Conservation (phyloP, 2,797 vertebrate species). For the Bryconaethiops microstoma region DNA sequence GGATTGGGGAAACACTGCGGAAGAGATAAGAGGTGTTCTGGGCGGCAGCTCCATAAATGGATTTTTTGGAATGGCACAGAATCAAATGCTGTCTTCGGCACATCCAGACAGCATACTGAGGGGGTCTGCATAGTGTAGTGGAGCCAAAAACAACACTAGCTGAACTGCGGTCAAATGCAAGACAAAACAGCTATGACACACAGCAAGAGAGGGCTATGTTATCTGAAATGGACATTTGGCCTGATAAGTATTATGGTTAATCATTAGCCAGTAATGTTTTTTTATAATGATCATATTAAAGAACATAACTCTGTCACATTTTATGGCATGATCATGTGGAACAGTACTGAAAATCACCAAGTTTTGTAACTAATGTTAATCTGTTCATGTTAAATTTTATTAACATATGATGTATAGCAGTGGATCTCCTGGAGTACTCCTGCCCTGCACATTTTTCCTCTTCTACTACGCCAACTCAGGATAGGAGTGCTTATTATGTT, state of each 20-base stretch:
- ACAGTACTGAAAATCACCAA: not conserved
- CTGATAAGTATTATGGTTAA: not conserved
- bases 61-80: constrained; percentile 31
- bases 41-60: constrained; percentile 26
- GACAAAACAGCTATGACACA: constrained; percentile 46
- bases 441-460: too few species aligned
- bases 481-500: too few species aligned
- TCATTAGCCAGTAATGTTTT: not conserved
- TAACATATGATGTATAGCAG: too few species aligned
- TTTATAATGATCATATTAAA: not conserved
- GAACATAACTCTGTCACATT: not conserved
- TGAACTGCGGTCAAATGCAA: constrained; percentile 41
- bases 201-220: constrained; percentile 1
- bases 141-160: constrained; percentile 49
- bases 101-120: constrained; percentile 21
- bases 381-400: too few species aligned
- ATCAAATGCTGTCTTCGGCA: constrained; percentile 25
- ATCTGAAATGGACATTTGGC: constrained; percentile 17
- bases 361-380: too few species aligned
- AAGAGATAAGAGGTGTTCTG: constrained; percentile 61
- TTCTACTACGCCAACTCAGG: too few species aligned
- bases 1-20: constrained; percentile 51
- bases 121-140: constrained; percentile 11
- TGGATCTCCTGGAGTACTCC: too few species aligned
- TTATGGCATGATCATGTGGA: not conserved